These are phyloP conservation scores for Cassiopea andromeda DNA, from an alignment of 30 jellyfish, hydroid and myxozoan genomes.

Conservation along the genomic window DNA sequence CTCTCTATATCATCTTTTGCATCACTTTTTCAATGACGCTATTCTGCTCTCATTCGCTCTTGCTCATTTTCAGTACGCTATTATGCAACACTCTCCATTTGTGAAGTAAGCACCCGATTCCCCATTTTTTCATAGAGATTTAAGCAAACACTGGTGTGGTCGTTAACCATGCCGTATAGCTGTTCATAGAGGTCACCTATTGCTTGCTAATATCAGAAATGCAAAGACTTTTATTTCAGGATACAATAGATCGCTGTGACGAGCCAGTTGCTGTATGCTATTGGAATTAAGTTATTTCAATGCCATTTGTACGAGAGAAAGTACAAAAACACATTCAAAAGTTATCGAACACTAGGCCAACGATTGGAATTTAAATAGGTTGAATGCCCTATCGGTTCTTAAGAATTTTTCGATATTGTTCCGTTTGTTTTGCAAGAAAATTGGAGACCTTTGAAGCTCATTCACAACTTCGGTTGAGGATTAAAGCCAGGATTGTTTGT, in stretches of 20 bases:
- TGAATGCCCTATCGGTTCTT: constrained; percentile 17
- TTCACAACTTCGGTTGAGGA: constrained; percentile 4
- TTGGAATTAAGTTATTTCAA: background rate
- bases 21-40: too few relatives aligned
- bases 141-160: background rate
- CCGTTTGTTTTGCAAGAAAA: constrained; percentile 15
- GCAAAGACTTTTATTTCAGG: background rate
- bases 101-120: too few relatives aligned
- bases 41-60: too few relatives aligned
- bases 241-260: background rate
- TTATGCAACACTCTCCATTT: too few relatives aligned
- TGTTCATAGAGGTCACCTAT: background rate
- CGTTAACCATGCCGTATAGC: background rate
- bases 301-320: background rate
- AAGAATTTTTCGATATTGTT: constrained; percentile 21
- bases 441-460: background rate
- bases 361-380: background rate
- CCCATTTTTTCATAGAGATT: background rate
- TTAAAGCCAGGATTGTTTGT: constrained; percentile 1
- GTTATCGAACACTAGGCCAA: background rate
- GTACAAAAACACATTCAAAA: background rate
- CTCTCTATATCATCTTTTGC: too few relatives aligned
- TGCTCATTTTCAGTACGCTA: too few relatives aligned
- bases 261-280: background rate
- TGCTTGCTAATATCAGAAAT: background rate